Percentiles rank a stretch among this genome's conserved stretches.
phyloP scores from a whole-genome alignment of 2,888 invertebrate species.

The Ennomos erosarius region DNA sequence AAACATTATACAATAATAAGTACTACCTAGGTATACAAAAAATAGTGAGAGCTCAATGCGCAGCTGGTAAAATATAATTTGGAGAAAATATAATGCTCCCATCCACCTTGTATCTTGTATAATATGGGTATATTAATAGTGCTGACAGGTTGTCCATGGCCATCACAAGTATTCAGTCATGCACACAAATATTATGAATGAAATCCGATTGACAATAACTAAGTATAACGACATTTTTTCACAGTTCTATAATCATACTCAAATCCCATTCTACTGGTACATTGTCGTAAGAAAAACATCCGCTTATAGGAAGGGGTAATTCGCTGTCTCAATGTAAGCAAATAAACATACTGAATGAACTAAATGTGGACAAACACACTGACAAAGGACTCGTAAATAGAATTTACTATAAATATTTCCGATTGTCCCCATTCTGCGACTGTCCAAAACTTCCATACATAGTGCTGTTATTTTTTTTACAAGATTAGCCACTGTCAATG shows the following conservation, averaged over 20 bases:
- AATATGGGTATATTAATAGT: neutral
- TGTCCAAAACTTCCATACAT: slow-evolving; percentile 47
- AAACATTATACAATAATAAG: too few relatives aligned
- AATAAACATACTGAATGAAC: slow-evolving; percentile 59
- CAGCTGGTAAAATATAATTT: neutral
- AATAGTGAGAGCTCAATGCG: too few relatives aligned
- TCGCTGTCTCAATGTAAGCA: slow-evolving; percentile 70
- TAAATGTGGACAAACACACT: slow-evolving; percentile 76
- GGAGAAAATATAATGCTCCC: neutral
- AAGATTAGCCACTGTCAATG: slow-evolving; percentile 54
- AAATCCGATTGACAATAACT: slow-evolving; percentile 34
- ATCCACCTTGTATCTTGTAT: neutral
- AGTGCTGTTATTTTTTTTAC: slow-evolving; percentile 37
- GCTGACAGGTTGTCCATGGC: slow-evolving; percentile 7
- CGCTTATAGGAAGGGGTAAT: slow-evolving; percentile 60
- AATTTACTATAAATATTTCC: slow-evolving; percentile 69
- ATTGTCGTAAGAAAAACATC: slow-evolving; percentile 73
- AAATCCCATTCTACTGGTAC: slow-evolving; percentile 58
- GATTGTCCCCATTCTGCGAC: slow-evolving; percentile 57
- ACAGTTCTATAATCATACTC: slow-evolving; percentile 49
- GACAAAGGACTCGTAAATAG: slow-evolving; percentile 60
- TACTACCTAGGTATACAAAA: too few relatives aligned
- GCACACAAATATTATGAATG: slow-evolving; percentile 32
- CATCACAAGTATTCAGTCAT: slow-evolving; percentile 11
- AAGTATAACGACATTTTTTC: slow-evolving; percentile 53